Base-by-base conservation (phyloP, 2,797 vertebrate genomes). In the Alca torda region DNA sequence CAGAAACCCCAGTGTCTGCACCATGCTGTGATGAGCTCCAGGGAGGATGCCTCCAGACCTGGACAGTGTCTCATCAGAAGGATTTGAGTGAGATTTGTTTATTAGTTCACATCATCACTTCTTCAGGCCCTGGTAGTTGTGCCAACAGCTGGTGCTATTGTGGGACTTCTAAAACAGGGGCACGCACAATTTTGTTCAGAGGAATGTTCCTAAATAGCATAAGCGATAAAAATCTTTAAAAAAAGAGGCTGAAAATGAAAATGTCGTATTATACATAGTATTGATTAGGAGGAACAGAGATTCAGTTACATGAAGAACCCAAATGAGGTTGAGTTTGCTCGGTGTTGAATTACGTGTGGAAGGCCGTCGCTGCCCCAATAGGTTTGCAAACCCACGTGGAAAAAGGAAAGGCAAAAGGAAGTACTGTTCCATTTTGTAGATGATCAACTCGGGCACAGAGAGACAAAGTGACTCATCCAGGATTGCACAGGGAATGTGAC, bases 391-490 rank as follows among this genome's bases (percentile, higher is more conserved):
- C 16, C 43, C 51, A 1, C 1, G 1, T 15, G 83, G 69, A 37
- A 74, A 73, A 69, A 70, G 24, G 41, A 78, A 81, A 68, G 45
- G 48, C 73, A 68, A 50, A 92, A 83, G 59, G 35, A 93, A 94
- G 53, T 84, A 41, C 20, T 65, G 4, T 65, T 72, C 24, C 4
- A 7, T 77, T 89, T 74, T 94, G 57, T 57, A 89, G 64, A 53
- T 68, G 30, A 75, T 84, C 72, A 78, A 0, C 63, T 95, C 39
- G 63, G 59, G 48, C 83, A 85, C 43, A 73, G 61, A 33, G 74
- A 73, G 59, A 84, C 68, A 60, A 87, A 95, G 72, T 77, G 87
- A 87, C 60, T 94, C 72, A 90, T 64, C 63, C 48, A 83, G 70
- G 56, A 53, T 83, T 77, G 70, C 48, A 67, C 1, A 74, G 41